These are phyloP conservation scores for Anastrepha obliqua DNA, from an alignment of 1,140 invertebrate genomes.

Conservation along the genomic window DNA sequence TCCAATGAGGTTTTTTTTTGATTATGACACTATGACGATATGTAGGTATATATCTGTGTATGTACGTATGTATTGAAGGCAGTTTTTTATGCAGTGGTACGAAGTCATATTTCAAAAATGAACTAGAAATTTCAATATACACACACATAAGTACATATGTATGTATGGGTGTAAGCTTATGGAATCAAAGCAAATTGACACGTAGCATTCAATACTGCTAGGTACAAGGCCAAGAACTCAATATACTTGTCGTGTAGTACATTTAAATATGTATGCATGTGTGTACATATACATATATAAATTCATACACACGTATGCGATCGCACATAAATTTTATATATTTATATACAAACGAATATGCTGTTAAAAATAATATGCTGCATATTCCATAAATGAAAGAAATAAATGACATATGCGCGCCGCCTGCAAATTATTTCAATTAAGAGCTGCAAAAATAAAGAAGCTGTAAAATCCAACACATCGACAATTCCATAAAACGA, in stretches of 20 bases:
- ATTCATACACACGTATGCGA: neutral
- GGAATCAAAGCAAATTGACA: slow-evolving; percentile 6
- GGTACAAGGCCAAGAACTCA: slow-evolving; percentile 11
- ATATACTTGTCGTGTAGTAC: neutral
- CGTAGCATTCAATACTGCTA: neutral
- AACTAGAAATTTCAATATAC: too few relatives aligned
- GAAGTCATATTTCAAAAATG: too few relatives aligned
- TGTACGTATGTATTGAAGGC: too few relatives aligned
- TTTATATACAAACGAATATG: too few relatives aligned
- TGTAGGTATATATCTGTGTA: too few relatives aligned
- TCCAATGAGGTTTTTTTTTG: too few relatives aligned
- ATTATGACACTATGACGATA: too few relatives aligned
- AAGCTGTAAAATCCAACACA: slow-evolving; percentile 4
- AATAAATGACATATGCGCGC: neutral
- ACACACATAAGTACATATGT: neutral
- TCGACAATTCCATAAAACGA: neutral
- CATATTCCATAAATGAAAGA: slow-evolving; percentile 28
- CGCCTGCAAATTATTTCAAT: neutral
- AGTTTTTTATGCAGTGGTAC: too few relatives aligned
- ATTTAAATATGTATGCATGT: neutral
- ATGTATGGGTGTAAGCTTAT: neutral
- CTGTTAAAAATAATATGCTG: neutral
- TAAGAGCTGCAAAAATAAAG: slow-evolving; percentile 20
- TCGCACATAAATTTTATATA: neutral
- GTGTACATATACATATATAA: neutral